These are phyloP conservation scores for Drepanosiphum platanoidis DNA, from an alignment of 2,888 invertebrate genomes.

Conservation along the genomic window DNA sequence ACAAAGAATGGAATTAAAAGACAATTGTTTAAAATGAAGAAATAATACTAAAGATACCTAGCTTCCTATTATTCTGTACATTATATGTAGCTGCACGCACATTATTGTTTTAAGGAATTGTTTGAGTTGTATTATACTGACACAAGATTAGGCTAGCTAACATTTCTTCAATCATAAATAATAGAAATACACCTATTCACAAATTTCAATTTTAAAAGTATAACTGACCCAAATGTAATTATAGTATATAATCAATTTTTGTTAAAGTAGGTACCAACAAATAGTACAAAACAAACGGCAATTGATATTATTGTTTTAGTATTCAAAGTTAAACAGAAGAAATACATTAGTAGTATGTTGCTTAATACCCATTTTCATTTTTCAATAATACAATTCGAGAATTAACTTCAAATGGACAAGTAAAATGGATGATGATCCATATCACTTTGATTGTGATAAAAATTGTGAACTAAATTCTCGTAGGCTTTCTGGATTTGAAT, in stretches of 20 bases:
- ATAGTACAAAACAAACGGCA: background rate
- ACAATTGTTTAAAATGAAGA: slow-evolving; percentile 15
- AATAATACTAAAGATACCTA: slow-evolving; percentile 27
- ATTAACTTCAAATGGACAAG: background rate
- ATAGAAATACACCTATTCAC: background rate
- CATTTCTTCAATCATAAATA: slow-evolving; percentile 21
- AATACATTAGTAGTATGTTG: background rate
- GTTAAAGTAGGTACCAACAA: background rate
- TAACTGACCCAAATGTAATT: background rate
- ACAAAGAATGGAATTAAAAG: slow-evolving; percentile 35
- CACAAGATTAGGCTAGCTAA: background rate
- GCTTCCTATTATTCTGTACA: slow-evolving; percentile 11
- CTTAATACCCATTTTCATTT: background rate
- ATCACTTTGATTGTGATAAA: background rate
- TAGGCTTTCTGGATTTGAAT: no score
- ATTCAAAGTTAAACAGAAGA: background rate
- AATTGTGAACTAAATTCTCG: no score
- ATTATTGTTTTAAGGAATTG: slow-evolving; percentile 14
- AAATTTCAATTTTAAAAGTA: background rate
- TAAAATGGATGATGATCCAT: background rate
- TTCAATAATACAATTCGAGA: background rate
- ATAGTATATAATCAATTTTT: background rate
- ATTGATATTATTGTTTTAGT: background rate
- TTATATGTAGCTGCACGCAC: background rate
- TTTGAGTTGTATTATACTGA: background rate